A percentile compares a stretch with the other conserved stretches of the same genome.
These are phyloP conservation scores for Dryomyza anilis DNA, from an alignment of 2,888 invertebrate genomes.

Conservation along the genomic window DNA sequence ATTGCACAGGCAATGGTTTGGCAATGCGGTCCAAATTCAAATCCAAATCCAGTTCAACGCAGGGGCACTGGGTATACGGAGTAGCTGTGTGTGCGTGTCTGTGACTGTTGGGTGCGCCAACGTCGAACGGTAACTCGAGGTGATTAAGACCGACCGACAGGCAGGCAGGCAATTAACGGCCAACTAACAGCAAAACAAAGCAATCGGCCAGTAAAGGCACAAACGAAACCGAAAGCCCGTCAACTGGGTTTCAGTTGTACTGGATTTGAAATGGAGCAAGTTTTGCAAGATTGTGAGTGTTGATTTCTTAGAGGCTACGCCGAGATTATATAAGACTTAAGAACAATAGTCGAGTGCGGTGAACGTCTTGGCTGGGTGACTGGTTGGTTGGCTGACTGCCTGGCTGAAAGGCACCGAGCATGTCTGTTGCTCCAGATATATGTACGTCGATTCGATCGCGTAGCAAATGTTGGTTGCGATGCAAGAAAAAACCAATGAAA, in stretches of 20 bases:
- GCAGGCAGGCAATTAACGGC: too few relatives aligned
- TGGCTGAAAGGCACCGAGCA: too few relatives aligned
- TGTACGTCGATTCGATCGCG: neutral
- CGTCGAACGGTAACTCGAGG: slow-evolving; percentile 7
- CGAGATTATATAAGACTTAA: slow-evolving; percentile 12
- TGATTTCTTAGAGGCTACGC: too few relatives aligned
- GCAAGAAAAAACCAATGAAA: neutral
- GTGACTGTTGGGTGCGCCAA: slow-evolving; percentile 12
- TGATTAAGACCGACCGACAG: neutral
- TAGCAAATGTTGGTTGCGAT: neutral
- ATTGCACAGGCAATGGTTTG: too few relatives aligned
- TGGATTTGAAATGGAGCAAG: slow-evolving; percentile 24
- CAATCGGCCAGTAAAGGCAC: neutral
- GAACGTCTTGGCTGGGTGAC: neutral
- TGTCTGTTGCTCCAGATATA: neutral
- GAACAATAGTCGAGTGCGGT: slow-evolving; percentile 17
- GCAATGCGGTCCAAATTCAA: neutral
- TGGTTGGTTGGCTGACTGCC: neutral
- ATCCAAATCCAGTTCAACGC: slow-evolving; percentile 21
- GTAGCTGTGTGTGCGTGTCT: neutral
- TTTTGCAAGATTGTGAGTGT: neutral
- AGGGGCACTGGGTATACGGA: too few relatives aligned
- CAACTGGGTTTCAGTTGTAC: neutral
- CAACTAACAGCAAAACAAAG: neutral
- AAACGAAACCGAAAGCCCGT: neutral